phyloP scores from a whole-genome alignment of 2,888 invertebrate genomes.

The Sturmia bella region DNA sequence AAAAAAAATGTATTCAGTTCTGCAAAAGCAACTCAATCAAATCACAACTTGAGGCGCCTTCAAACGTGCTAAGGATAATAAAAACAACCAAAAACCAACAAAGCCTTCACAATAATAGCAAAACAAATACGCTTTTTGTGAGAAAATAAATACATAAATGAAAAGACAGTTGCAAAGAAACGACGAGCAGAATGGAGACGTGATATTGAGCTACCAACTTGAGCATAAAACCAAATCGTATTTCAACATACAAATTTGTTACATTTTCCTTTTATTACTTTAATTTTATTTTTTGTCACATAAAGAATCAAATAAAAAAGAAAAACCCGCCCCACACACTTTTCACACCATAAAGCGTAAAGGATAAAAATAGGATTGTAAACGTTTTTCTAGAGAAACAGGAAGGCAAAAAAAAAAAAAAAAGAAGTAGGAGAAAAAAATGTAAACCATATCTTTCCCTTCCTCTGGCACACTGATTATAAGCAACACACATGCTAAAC shows the following conservation, averaged over 20 bases:
- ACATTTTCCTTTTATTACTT: constrained; percentile 8
- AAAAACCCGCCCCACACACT: constrained; percentile 29
- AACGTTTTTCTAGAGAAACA: constrained; percentile 32
- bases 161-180: constrained; percentile 12
- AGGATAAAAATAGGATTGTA: constrained; percentile 59
- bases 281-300: constrained; percentile 11
- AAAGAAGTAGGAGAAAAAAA: neutral
- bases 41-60: constrained; percentile 58
- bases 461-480: neutral
- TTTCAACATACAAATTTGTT: constrained; percentile 61
- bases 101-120: constrained; percentile 54
- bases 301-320: constrained; percentile 39
- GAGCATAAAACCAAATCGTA: constrained; percentile 70
- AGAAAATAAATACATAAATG: constrained; percentile 34
- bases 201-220: constrained; percentile 70
- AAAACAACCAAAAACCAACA: constrained; percentile 53
- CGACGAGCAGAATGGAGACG: constrained; percentile 33
- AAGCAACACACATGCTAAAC: constrained; percentile 39
- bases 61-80: constrained; percentile 67
- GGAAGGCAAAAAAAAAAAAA: constrained; percentile 24
- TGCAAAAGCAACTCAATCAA: constrained; percentile 60
- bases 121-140: constrained; percentile 28
- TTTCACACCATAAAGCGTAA: constrained; percentile 32
- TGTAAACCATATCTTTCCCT: constrained; percentile 28
- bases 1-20: neutral